Evolutionary conservation across 2,797 vertebrate genomes (phyloP), one percentile per base, ranked within the genome.

Genomic region (Chiloscyllium punctatum): DNA sequence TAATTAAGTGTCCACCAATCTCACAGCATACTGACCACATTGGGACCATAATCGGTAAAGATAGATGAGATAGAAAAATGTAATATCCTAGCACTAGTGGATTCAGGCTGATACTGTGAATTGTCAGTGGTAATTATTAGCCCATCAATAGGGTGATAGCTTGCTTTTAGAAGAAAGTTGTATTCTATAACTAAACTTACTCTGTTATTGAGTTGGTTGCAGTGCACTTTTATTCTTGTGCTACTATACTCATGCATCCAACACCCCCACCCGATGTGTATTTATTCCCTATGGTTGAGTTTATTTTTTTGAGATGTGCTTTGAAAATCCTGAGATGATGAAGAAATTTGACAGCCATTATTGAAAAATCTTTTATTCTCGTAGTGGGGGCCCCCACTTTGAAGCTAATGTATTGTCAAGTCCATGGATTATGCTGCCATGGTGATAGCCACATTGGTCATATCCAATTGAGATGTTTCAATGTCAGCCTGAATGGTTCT

Each of bases 101-200:
- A 98, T 98, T 98, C 98, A 96, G 96, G 98, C 97, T 98, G 98
- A 98, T 98, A 98, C 98, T 98, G 98, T 98, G 98, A 98, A 98
- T 98, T 98, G 98, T 98, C 98, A 98, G 97, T 97, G 98, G 98
- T 98, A 98, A 98, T 99, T 98, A 99, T 98, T 98, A 98, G 94
- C 48, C 30, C 30, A 33, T 95, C 94, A 95, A 57, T 53, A 95
- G 71, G 71, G 71, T 51, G 94, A 77, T 53, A 33, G 30, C 42
- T 95, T 57, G 94, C 71, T 51, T 33, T 71, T 51, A 94, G 92
- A 27, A 27, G 88, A 37, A n/a, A 23, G 48, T 51, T n/a, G 48
- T 77, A 95, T 53, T 95, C 15, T 48, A 77, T 57, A 51, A 33
- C 71, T 25, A 74, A 53, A 74, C 71, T 77, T 77, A 15, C 18